phyloP scores from a whole-genome alignment of 1,140 invertebrate species.

The Lasioglossum baleicum region DNA sequence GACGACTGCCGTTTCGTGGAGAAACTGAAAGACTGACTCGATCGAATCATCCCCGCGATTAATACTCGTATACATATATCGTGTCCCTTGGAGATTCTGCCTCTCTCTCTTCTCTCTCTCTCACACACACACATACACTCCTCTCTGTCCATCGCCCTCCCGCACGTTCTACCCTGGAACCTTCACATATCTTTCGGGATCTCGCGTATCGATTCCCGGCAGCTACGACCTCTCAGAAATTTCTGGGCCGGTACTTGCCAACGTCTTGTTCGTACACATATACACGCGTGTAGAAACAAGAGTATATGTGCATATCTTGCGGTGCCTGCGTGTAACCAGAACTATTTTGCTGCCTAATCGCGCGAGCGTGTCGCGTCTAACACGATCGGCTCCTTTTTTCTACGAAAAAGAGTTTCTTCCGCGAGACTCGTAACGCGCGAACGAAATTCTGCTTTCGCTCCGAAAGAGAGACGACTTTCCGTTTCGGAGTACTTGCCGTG shows the following conservation, averaged over 20 bases:
- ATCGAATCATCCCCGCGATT: too few relatives aligned
- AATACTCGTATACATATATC: not conserved
- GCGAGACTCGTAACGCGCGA: too few relatives aligned
- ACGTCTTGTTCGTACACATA: too few relatives aligned
- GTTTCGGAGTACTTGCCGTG: not conserved
- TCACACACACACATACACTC: too few relatives aligned
- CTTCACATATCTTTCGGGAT: not conserved
- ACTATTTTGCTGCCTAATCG: slow-evolving; percentile 16
- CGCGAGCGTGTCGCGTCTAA: not conserved
- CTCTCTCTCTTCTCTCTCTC: not conserved
- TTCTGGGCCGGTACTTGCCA: too few relatives aligned
- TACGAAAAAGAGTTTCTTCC: too few relatives aligned
- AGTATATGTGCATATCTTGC: not conserved
- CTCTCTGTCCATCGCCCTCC: too few relatives aligned
- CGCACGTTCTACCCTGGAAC: not conserved
- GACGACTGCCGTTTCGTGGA: not conserved
- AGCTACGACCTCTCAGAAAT: too few relatives aligned
- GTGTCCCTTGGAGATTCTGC: not conserved
- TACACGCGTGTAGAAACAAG: not conserved
- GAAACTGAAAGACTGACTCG: slow-evolving; percentile 1
- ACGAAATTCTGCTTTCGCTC: too few relatives aligned
- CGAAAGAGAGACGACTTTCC: not conserved
- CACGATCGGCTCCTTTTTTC: not conserved
- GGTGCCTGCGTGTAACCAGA: not conserved
- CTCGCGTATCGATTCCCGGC: too few relatives aligned